phyloP scores from a whole-genome alignment of 1,140 invertebrate genomes.

The Trichonephila clavata region DNA sequence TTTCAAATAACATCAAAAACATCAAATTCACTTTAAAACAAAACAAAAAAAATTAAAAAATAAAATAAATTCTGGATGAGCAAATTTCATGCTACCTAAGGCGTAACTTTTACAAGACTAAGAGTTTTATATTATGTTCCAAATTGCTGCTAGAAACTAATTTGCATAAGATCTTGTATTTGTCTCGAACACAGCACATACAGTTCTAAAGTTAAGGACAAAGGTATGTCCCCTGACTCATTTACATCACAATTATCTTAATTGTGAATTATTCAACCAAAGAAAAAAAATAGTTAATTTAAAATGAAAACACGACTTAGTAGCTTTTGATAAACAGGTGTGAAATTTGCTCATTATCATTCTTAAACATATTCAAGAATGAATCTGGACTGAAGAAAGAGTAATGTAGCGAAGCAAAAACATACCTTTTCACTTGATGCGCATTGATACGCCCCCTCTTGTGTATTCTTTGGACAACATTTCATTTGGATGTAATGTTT shows the following conservation, averaged over 20 bases:
- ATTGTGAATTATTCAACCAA: conserved; percentile 59
- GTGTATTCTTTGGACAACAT: conserved; percentile 21
- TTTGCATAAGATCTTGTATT: conserved; percentile 51
- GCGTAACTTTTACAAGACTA: neutral
- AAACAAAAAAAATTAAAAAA: neutral
- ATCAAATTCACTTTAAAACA: neutral
- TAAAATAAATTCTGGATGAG: neutral
- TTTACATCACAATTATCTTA: conserved; percentile 58
- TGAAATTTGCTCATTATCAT: conserved; percentile 66
- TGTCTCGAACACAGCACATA: neutral
- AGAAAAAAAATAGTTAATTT: conserved; percentile 59
- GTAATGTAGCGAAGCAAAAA: conserved; percentile 49
- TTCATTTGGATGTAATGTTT: conserved; percentile 41
- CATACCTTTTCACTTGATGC: conserved; percentile 63
- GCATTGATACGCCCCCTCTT: neutral
- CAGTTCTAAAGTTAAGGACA: conserved; percentile 14
- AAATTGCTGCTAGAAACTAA: conserved; percentile 8
- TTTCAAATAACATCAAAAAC: conserved; percentile 3
- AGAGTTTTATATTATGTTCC: conserved; percentile 3
- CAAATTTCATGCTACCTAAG: conserved; percentile 41
- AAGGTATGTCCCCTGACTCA: conserved; percentile 42
- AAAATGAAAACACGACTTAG: conserved; percentile 56
- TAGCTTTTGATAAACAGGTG: conserved; percentile 59
- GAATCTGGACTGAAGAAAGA: conserved; percentile 7
- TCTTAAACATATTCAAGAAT: conserved; percentile 49